Base-by-base conservation (phyloP, 1,140 invertebrate genomes). In the Pogonomyrmex barbatus region DNA sequence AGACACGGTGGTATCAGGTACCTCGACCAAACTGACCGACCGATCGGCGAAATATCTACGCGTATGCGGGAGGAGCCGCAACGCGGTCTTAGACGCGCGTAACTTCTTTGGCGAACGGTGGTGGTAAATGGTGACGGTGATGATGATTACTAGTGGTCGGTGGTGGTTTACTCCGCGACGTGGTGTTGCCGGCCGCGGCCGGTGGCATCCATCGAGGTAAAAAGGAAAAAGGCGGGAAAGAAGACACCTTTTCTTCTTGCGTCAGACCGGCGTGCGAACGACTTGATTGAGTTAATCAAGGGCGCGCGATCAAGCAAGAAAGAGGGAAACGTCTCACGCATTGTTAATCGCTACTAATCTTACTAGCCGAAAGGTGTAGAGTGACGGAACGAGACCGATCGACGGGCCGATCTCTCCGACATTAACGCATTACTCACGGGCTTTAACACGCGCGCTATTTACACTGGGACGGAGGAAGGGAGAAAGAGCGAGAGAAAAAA, bases 111-210 rank as follows among this genome's bases (percentile, higher is more conserved):
- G 9, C 24, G 9, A 50, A 33, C 71, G 82, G 82, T 84, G 82
- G 58, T 84, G 82, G 82, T 84, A 67, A 79, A 58, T 62, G 68
- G 67, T 73, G 67, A 30, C 42, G 71, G 71, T 84, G 82, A 77
- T 84, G 82, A 71, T 84, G 82, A 76, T 77, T 71, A 71, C 10
- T 82, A 71, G 78, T 82, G 65, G 65, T 82, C 56, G 78, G 78
- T 82, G 78, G 67, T 82, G 78, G 78, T 82, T 67, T 39, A 33
- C 58, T 45, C 67, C 39, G 67, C 78, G 52, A 82, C 78, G 45
- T 24, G 33, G 56, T 65, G 82, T 84, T 54, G 12, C 58, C 82
- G 82, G 82, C 30, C 36, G 50, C 78, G 36, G 62, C 58, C 71
- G 82, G 71, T 84, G 82, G 82, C 56, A 65, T 63, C 82, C 36